phyloP scores from a whole-genome alignment of 2,888 invertebrate species.

The Diogma glabrata region DNA sequence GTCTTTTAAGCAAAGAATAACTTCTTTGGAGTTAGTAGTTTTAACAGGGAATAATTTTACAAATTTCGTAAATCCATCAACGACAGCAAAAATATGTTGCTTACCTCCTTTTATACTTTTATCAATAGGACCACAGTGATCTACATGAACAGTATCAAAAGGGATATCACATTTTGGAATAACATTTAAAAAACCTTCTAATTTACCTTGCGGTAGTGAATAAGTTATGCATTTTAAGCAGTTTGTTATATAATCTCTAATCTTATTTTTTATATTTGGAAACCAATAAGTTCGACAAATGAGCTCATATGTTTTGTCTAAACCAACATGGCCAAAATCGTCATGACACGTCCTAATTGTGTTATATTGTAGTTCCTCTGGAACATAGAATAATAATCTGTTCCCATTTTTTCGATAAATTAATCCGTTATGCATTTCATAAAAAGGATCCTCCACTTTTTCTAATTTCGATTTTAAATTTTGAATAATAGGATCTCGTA shows the following conservation, averaged over 20 bases:
- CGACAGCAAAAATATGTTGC: slow-evolving; percentile 10
- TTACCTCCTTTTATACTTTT: slow-evolving; percentile 10
- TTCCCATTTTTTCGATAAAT: slow-evolving; percentile 1
- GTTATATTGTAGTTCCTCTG: slow-evolving; percentile 6
- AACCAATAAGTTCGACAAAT: too few species aligned
- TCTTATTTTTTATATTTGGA: too few species aligned
- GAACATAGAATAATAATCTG: slow-evolving; percentile 8
- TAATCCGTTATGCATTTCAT: slow-evolving; percentile 6
- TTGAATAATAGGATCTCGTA: too few species aligned
- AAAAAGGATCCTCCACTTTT: slow-evolving; percentile 9
- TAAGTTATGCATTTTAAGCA: slow-evolving; percentile 8
- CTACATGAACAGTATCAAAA: slow-evolving; percentile 8
- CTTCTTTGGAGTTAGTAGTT: slow-evolving; percentile 11
- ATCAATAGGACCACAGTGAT: slow-evolving; percentile 12
- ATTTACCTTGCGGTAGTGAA: slow-evolving; percentile 4
- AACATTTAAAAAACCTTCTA: slow-evolving; percentile 6
- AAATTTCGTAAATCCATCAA: slow-evolving; percentile 10
- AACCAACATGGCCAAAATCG: slow-evolving; percentile 8
- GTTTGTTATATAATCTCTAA: slow-evolving; percentile 2
- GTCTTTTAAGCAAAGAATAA: slow-evolving; percentile 4
- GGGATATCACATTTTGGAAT: slow-evolving; percentile 9
- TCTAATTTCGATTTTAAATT: too few species aligned
- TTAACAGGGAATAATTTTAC: slow-evolving; percentile 12
- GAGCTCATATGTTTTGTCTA: slow-evolving; percentile 1
- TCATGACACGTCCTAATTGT: slow-evolving; percentile 9